Evolutionary conservation across 1,140 invertebrate genomes (phyloP).

Genomic region (Protaetia brevitarsis): DNA sequence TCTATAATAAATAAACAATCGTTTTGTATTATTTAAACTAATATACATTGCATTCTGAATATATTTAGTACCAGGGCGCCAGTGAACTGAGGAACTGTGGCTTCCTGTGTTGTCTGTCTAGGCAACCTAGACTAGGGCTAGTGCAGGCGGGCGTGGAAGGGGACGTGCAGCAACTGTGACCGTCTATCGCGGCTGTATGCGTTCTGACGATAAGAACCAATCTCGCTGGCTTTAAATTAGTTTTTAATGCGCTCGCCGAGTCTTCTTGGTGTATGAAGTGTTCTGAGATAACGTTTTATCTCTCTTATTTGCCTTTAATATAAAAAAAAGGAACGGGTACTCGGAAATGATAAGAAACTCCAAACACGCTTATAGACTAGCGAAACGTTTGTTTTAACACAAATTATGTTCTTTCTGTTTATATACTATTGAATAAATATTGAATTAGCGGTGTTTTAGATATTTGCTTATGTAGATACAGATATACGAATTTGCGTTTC

Average conservation of each 20-base stretch:
- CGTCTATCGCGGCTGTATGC: not conserved
- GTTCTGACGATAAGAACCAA: not conserved
- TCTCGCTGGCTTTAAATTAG: not conserved
- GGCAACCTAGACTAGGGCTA: slow-evolving; percentile 26
- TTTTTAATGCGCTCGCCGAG: not conserved
- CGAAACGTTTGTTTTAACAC: no score
- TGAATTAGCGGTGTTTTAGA: slow-evolving; percentile 12
- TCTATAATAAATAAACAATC: slow-evolving; percentile 38
- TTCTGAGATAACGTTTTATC: not conserved
- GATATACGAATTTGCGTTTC: not conserved
- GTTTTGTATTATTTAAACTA: slow-evolving; percentile 46
- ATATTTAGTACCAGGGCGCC: slow-evolving; percentile 42
- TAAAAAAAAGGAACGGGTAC: not conserved
- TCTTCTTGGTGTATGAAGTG: not conserved
- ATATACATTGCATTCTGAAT: slow-evolving; percentile 47
- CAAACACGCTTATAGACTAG: no score
- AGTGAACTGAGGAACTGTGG: slow-evolving; percentile 29
- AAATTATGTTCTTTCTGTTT: not conserved
- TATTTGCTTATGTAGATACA: not conserved
- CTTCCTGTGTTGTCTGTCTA: slow-evolving; percentile 31
- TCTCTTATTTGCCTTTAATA: not conserved
- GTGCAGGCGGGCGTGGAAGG: not conserved
- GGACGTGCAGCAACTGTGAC: slow-evolving; percentile 5
- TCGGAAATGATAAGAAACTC: not conserved
- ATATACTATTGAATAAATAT: not conserved